These are phyloP conservation scores for Psettodes erumei DNA, from an alignment of 2,113 vertebrate species.

Conservation along the genomic window DNA sequence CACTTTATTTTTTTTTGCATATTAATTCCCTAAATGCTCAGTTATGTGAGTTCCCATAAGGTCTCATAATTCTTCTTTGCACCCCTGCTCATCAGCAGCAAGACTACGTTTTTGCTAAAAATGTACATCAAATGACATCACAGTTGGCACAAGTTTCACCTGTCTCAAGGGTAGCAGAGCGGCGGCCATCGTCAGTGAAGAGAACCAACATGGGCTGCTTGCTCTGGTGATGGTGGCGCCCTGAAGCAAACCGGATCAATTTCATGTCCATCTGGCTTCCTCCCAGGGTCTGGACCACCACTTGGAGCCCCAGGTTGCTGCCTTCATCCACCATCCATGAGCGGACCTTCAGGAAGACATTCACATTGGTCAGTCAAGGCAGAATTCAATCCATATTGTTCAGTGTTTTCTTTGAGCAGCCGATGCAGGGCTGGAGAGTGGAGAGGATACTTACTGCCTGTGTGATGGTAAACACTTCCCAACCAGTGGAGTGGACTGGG, in stretches of 20 bases:
- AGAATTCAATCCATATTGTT: background rate
- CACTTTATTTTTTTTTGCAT: background rate
- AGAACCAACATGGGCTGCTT: conserved; percentile 93
- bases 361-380: background rate
- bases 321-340: conserved; percentile 86
- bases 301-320: conserved; percentile 87
- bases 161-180: conserved; percentile 70
- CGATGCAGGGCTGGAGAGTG: background rate
- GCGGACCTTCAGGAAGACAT: conserved; percentile 79
- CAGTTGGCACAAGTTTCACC: conserved; percentile 74
- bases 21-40: background rate
- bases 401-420: background rate
- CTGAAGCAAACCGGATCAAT: conserved; percentile 83
- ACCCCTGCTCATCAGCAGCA: background rate
- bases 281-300: conserved; percentile 78
- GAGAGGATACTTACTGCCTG: conserved; percentile 85
- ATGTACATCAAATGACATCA: background rate
- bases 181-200: conserved; percentile 89
- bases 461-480: conserved; percentile 92
- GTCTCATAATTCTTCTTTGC: background rate
- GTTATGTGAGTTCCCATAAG: background rate
- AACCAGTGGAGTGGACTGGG: conserved; percentile 85
- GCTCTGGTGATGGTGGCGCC: conserved; percentile 87
- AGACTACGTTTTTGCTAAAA: background rate
- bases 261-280: conserved; percentile 76